Conservation (phyloP, 2,797 vertebrate species). For the Poecile montanus region DNA sequence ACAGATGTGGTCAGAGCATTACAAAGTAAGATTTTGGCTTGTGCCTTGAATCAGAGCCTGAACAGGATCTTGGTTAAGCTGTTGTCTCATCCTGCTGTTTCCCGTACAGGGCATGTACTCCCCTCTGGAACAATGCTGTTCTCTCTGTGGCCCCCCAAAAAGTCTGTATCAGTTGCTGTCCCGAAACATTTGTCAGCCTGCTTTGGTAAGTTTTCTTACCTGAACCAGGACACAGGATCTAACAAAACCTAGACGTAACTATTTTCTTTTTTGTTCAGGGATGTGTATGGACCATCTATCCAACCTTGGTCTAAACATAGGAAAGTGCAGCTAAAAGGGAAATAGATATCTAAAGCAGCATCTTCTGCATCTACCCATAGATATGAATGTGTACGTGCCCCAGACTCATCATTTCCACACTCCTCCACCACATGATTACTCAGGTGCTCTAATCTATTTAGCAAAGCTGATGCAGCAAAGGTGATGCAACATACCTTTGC, state of each 20-base stretch:
- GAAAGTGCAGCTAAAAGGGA: not conserved
- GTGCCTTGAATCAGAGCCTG: no score
- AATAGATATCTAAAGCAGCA: not conserved
- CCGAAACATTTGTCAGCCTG: fast-evolving
- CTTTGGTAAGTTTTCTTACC: not conserved
- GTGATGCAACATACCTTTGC: not conserved
- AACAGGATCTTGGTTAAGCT: not conserved
- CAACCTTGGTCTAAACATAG: not conserved
- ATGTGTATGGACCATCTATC: not conserved
- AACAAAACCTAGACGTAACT: not conserved
- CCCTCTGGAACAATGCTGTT: not conserved
- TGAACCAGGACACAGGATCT: not conserved
- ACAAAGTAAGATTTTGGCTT: not conserved
- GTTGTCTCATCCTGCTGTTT: not conserved
- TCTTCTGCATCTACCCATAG: not conserved
- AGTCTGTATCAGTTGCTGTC: not conserved
- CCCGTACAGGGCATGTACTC: not conserved
- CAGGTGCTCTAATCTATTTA: not conserved
- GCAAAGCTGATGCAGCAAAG: not conserved
- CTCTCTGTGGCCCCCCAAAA: no score
- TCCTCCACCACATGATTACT: not conserved
- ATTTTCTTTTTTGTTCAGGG: not conserved
- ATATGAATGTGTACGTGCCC: not conserved
- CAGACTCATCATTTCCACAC: not conserved
- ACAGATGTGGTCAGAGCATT: not conserved